Percentiles rank a stretch among this genome's conserved stretches.
These are phyloP conservation scores for Dinocampus coccinellae DNA, from an alignment of 2,888 invertebrate genomes.

Conservation along the genomic window DNA sequence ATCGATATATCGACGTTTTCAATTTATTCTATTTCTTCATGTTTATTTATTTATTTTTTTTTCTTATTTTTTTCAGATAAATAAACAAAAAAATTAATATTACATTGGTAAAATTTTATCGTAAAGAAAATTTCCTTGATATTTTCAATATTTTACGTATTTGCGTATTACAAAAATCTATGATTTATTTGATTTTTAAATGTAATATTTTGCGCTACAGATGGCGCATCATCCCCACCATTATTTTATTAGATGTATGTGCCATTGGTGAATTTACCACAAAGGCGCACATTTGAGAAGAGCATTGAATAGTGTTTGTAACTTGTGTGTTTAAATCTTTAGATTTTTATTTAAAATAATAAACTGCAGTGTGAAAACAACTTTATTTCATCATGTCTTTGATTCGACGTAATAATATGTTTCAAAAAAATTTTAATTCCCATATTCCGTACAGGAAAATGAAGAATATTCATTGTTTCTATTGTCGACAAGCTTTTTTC, in stretches of 20 bases:
- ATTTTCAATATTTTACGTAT: too few relatives aligned
- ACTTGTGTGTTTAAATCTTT: too few relatives aligned
- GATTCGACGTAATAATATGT: too few relatives aligned
- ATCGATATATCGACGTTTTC: background rate
- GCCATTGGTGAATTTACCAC: constrained; percentile 34
- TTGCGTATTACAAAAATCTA: too few relatives aligned
- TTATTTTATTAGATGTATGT: background rate
- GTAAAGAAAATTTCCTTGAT: too few relatives aligned
- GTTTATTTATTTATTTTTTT: too few relatives aligned
- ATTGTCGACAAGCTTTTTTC: constrained; percentile 53
- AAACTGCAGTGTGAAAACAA: background rate
- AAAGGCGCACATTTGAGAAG: constrained; percentile 16
- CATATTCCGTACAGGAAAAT: constrained; percentile 46
- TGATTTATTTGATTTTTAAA: background rate
- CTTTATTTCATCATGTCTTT: background rate
- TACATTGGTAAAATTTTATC: too few relatives aligned
- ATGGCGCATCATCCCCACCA: background rate
- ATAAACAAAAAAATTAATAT: too few relatives aligned
- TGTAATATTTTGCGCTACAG: constrained; percentile 4
- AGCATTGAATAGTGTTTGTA: too few relatives aligned
- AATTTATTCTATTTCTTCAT: too few relatives aligned
- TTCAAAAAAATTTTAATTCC: background rate
- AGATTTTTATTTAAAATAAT: background rate
- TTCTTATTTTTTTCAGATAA: too few relatives aligned
- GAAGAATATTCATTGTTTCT: constrained; percentile 50